Percentiles rank a stretch among this genome's conserved stretches.
These are phyloP conservation scores for Meles meles DNA, from an alignment of 2,113 vertebrate species.

Conservation along the genomic window DNA sequence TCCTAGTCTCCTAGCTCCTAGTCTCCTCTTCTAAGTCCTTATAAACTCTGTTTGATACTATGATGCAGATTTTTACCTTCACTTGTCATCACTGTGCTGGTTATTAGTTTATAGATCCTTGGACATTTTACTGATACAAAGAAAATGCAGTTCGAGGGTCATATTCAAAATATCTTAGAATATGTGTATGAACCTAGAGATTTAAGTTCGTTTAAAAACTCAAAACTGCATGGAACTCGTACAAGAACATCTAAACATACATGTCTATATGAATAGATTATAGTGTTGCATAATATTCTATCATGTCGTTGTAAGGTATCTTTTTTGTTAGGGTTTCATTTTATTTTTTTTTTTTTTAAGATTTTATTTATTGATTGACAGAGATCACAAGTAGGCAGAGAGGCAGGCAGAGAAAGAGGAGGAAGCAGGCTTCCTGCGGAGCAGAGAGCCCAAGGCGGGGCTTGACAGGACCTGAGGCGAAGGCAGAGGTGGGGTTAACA, in stretches of 20 bases:
- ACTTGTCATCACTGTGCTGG: background rate
- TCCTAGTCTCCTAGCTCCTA: too few relatives aligned
- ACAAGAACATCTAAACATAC: too few relatives aligned
- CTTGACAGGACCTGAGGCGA: too few relatives aligned
- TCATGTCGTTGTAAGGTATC: background rate
- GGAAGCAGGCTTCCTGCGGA: too few relatives aligned
- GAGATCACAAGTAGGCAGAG: too few relatives aligned
- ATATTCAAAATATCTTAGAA: background rate
- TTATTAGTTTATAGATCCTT: background rate
- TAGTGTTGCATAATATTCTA: background rate
- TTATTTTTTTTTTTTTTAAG: background rate
- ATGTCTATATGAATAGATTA: background rate
- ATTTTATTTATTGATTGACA: too few relatives aligned
- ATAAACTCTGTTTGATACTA: background rate
- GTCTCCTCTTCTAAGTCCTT: background rate
- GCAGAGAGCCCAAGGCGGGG: too few relatives aligned
- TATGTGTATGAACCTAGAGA: background rate
- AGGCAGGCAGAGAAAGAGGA: too few relatives aligned
- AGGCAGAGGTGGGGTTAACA: too few relatives aligned
- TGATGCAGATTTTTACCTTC: background rate
- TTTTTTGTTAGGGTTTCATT: conserved; percentile 3
- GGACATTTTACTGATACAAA: background rate
- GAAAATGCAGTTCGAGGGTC: background rate
- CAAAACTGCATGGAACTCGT: too few relatives aligned
- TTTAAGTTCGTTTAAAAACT: background rate